phyloP scores from a whole-genome alignment of 1,140 invertebrate genomes.

The Microplitis mediator region DNA sequence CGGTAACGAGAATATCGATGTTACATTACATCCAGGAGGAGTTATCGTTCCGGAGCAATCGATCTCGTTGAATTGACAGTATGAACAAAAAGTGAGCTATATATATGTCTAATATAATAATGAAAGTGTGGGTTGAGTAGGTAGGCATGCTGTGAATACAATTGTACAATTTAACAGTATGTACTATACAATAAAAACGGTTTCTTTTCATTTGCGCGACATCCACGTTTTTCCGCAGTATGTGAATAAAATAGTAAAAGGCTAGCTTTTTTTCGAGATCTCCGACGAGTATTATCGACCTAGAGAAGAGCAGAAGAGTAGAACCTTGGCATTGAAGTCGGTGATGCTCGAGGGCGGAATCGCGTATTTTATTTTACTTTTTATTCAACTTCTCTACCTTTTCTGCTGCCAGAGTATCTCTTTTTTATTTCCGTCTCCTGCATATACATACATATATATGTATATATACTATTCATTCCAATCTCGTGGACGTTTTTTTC shows the following conservation, averaged over 20 bases:
- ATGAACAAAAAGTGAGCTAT: too few relatives aligned
- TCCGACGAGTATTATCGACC: not conserved
- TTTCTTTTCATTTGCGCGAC: too few relatives aligned
- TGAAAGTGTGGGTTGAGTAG: too few relatives aligned
- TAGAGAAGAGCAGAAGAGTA: not conserved
- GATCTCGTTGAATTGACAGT: too few relatives aligned
- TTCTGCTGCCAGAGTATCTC: conserved; percentile 16
- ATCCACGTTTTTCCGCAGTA: not conserved
- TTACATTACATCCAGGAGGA: too few relatives aligned
- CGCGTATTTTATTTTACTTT: not conserved
- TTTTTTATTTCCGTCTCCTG: conserved; percentile 27
- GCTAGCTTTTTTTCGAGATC: not conserved
- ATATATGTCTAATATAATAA: too few relatives aligned
- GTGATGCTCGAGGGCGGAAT: not conserved
- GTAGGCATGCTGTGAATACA: too few relatives aligned
- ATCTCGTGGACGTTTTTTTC: conserved; percentile 24
- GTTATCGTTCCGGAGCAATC: too few relatives aligned
- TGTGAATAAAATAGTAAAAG: not conserved
- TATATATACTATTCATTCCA: conserved; percentile 18
- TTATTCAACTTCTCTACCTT: conserved; percentile 16
- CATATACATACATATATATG: not conserved
- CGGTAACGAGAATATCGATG: too few relatives aligned
- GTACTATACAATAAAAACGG: too few relatives aligned
- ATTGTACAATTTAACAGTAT: too few relatives aligned
- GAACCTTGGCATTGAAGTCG: conserved; percentile 39